phyloP scores from a whole-genome alignment of 2,888 invertebrate genomes.

The Amblyjoppa proteus region DNA sequence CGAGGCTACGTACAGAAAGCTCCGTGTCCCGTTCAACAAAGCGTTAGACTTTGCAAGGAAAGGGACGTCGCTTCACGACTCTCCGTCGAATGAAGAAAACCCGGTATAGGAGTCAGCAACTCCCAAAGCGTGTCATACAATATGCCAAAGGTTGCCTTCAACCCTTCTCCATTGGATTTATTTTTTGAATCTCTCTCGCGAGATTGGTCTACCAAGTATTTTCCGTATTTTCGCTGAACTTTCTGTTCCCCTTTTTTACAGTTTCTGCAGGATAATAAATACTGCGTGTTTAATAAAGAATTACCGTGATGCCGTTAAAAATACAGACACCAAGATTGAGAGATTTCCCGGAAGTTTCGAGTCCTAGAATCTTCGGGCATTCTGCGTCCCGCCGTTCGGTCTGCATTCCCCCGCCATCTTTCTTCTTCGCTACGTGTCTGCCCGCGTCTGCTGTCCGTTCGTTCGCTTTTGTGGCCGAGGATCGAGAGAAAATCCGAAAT shows the following conservation, averaged over 20 bases:
- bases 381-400: conserved; percentile 17
- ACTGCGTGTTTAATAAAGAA: background rate
- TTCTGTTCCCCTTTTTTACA: background rate
- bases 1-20: conserved; percentile 30
- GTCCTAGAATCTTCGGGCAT: conserved; percentile 6
- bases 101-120: conserved; percentile 6
- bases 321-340: background rate
- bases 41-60: background rate
- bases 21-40: background rate
- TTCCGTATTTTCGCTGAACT: background rate
- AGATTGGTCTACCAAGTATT: background rate
- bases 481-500: conserved; percentile 71
- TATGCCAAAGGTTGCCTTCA: background rate
- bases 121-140: background rate
- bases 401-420: conserved; percentile 22
- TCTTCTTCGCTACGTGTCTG: conserved; percentile 26
- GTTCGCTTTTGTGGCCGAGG: conserved; percentile 55
- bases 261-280: background rate
- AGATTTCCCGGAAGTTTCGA: background rate
- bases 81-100: conserved; percentile 2
- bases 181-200: background rate
- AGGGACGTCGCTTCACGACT: background rate
- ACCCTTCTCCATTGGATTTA: conserved; percentile 8
- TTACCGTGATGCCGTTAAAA: background rate
- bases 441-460: conserved; percentile 52